These are phyloP conservation scores for Metopia argyrocephala DNA, from an alignment of 2,888 invertebrate species.

Conservation along the genomic window DNA sequence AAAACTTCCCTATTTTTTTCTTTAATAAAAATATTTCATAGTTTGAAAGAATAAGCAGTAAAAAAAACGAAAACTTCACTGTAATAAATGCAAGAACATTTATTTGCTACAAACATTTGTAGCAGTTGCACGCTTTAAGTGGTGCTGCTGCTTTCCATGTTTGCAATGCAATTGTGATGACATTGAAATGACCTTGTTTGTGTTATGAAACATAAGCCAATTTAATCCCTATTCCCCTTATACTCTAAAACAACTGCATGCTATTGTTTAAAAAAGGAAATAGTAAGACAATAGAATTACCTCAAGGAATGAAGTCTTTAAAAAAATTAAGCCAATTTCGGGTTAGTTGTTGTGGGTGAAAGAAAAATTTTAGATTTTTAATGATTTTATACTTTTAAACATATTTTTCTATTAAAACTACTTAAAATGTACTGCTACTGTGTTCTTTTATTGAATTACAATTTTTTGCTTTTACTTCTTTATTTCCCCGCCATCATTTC, in stretches of 20 bases:
- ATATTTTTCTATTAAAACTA: neutral
- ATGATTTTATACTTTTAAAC: no score
- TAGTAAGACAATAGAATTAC: neutral
- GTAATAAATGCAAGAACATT: no score
- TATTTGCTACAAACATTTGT: no score
- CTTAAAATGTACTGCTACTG: neutral
- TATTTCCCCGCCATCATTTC: neutral
- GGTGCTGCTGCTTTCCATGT: conserved; percentile 30
- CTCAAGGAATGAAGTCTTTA: neutral
- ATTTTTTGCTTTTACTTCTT: neutral
- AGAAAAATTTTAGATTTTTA: neutral
- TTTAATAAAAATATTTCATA: conserved; percentile 30
- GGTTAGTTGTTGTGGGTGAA: no score
- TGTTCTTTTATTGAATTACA: neutral
- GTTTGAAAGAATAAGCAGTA: neutral
- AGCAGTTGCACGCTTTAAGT: conserved; percentile 16
- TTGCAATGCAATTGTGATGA: conserved; percentile 34
- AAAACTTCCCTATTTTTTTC: no score
- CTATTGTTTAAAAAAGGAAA: neutral
- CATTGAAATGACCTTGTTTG: conserved; percentile 63
- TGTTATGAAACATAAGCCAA: conserved; percentile 62
- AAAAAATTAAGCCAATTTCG: neutral
- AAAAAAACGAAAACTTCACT: neutral
- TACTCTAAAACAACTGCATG: conserved; percentile 14
- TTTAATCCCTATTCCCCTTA: conserved; percentile 38